Percentiles rank a stretch among this genome's conserved stretches.
Conservation (phyloP, 2,797 vertebrate species). For the Lutjanus argentimaculatus region DNA sequence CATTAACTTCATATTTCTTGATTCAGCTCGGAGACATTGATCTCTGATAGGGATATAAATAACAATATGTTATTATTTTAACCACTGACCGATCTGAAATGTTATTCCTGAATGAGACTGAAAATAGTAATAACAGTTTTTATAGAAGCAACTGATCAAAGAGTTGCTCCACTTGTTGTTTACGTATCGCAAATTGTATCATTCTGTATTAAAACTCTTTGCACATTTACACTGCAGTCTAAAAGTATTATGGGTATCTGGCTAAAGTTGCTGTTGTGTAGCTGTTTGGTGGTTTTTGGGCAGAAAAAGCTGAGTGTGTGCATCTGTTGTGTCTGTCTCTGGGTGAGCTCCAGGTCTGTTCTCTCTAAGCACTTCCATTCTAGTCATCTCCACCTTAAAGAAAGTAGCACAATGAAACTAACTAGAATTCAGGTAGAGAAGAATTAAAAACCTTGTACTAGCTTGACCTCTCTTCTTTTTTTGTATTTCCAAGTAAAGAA, state of each 20-base stretch:
- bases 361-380: constrained; percentile 87
- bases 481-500: constrained; percentile 87
- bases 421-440: constrained; percentile 92
- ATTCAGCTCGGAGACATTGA: constrained; percentile 29
- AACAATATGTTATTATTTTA: constrained; percentile 5
- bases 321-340: constrained; percentile 73
- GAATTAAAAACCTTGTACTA: constrained; percentile 86
- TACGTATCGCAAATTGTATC: constrained; percentile 27
- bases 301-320: constrained; percentile 29
- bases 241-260: constrained; percentile 40
- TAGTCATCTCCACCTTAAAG: constrained; percentile 88
- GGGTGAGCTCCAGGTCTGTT: constrained; percentile 81
- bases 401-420: constrained; percentile 92
- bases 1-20: constrained; percentile 7
- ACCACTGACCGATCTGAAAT: neutral
- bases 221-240: constrained; percentile 59
- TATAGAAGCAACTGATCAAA: constrained; percentile 9
- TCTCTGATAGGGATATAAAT: constrained; percentile 25
- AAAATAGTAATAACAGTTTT: constrained; percentile 20
- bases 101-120: neutral
- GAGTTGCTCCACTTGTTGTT: constrained; percentile 32
- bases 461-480: constrained; percentile 89
- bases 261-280: constrained; percentile 29
- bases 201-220: constrained; percentile 37
- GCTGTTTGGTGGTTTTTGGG: constrained; percentile 26